A percentile compares a stretch with the other conserved stretches of the same genome.
Evolutionary conservation across 1,140 invertebrate species (phyloP).

Genomic region (Meloidogyne chitwoodi): DNA sequence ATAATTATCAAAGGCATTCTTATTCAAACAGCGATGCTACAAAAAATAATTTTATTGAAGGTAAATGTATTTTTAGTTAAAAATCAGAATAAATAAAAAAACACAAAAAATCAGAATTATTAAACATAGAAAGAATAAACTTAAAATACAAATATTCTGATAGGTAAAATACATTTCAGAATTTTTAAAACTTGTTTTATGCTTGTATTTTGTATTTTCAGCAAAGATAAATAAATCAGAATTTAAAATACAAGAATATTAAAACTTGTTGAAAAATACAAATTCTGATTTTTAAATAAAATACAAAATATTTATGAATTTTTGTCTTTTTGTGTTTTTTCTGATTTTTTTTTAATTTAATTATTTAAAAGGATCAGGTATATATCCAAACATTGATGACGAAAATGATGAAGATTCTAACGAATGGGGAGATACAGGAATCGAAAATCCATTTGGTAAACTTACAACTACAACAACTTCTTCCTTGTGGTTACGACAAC

Average conservation of each 20-base stretch:
- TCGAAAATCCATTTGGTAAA: background rate
- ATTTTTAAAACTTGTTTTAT: no score
- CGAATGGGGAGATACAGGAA: background rate
- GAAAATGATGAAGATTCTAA: background rate
- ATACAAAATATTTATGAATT: no score
- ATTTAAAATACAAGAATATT: no score
- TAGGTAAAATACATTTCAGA: no score
- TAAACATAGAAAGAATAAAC: no score
- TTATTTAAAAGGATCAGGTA: conserved; percentile 6
- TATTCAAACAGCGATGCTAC: background rate
- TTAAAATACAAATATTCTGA: no score
- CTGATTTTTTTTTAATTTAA: background rate
- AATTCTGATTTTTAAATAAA: no score
- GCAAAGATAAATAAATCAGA: no score
- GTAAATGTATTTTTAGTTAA: background rate
- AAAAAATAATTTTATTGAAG: background rate
- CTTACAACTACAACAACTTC: background rate
- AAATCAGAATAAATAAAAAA: background rate
- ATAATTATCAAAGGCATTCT: background rate
- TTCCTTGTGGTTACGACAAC: conserved; percentile 14
- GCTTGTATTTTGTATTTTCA: no score
- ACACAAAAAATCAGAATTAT: no score
- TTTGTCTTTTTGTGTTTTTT: no score
- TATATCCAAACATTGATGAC: conserved; percentile 7
- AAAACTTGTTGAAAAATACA: no score